Conservation (phyloP, 2,888 invertebrate species). For the Spialia ferax region DNA sequence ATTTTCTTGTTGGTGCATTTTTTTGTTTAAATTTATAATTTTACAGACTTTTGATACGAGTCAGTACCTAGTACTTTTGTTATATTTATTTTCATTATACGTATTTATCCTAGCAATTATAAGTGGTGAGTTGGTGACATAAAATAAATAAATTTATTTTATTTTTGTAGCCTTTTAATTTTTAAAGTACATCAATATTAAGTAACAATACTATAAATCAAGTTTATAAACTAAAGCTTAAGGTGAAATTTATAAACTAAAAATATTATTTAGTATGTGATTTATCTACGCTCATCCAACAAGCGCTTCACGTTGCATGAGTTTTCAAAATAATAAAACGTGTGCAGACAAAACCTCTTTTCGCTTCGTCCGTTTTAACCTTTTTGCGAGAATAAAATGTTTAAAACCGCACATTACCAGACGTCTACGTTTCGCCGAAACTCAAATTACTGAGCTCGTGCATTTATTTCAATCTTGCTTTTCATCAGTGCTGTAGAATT, state of each 20-base stretch:
- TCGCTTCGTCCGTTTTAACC: conserved; percentile 3
- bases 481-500: background rate
- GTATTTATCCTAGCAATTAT: too few relatives aligned
- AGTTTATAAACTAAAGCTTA: too few relatives aligned
- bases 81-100: too few relatives aligned
- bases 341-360: conserved; percentile 9
- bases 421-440: conserved; percentile 1
- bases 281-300: background rate
- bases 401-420: conserved; percentile 19
- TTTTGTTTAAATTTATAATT: background rate
- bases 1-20: too few relatives aligned
- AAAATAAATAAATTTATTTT: too few relatives aligned
- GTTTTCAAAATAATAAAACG: conserved; percentile 23
- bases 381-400: conserved; percentile 12
- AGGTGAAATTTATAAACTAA: background rate
- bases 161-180: too few relatives aligned
- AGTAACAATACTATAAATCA: too few relatives aligned
- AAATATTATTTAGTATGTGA: too few relatives aligned
- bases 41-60: too few relatives aligned
- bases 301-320: background rate
- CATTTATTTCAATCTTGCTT: conserved; percentile 10
- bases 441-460: conserved; percentile 1
- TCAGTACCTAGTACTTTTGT: too few relatives aligned
- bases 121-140: too few relatives aligned
- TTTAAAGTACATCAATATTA: too few relatives aligned